These are phyloP conservation scores for Boloria euphrosyne DNA, from an alignment of 2,888 invertebrate genomes.

Conservation along the genomic window DNA sequence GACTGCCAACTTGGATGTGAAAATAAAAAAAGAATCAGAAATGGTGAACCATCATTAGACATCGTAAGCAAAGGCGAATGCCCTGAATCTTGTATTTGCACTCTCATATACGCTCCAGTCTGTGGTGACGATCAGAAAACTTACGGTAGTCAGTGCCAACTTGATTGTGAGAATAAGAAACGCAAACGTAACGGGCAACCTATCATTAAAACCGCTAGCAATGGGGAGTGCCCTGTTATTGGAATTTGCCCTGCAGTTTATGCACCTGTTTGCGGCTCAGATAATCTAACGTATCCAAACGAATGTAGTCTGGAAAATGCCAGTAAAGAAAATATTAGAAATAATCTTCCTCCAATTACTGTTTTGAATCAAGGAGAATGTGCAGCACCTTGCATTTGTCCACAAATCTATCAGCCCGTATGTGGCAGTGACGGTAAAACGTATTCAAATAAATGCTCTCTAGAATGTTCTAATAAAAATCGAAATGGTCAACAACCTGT, in stretches of 20 bases:
- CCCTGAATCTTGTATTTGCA: constrained; percentile 32
- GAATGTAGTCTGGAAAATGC: constrained; percentile 42
- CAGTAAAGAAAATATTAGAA: constrained; percentile 29
- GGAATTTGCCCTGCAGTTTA: constrained; percentile 30
- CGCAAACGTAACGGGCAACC: constrained; percentile 24
- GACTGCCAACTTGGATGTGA: constrained; percentile 39
- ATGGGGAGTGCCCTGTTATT: constrained; percentile 24
- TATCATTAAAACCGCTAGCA: not conserved
- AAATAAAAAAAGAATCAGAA: constrained; percentile 24
- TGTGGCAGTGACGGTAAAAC: constrained; percentile 41
- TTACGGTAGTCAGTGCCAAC: constrained; percentile 38
- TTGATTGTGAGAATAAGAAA: constrained; percentile 36
- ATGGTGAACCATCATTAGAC: not conserved
- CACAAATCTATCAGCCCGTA: constrained; percentile 26
- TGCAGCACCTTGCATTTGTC: constrained; percentile 19
- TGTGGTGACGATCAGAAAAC: constrained; percentile 43
- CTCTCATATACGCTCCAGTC: constrained; percentile 28
- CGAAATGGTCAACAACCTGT: not conserved
- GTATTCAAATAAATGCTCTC: constrained; percentile 43
- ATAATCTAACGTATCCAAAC: constrained; percentile 37
- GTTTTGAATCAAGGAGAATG: constrained; percentile 32
- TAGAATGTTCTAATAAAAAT: constrained; percentile 40
- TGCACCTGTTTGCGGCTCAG: constrained; percentile 39
- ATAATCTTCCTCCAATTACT: constrained; percentile 15
- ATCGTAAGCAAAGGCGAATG: constrained; percentile 44